Evolutionary conservation across 2,113 vertebrate genomes (phyloP), one percentile per base, ranked within the genome.

Genomic region (Canis aureus): DNA sequence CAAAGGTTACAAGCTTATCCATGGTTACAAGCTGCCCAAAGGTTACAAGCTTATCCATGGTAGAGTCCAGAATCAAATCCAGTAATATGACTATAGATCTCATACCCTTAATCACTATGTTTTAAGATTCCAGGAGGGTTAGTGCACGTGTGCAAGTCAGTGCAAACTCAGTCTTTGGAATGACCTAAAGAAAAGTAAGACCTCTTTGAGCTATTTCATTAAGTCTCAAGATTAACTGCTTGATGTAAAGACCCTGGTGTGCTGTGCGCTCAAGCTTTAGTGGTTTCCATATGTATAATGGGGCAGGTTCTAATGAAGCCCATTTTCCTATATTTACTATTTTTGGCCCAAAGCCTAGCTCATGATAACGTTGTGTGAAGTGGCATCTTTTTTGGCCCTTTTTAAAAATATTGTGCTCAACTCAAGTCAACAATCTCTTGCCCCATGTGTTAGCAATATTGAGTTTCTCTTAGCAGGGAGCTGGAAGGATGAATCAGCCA

Each of bases 271-370:
- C 9, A 20, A 20, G 8, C 25, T 29, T 15, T 64, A 53, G 53
- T 1, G 15, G 11, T 38, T 92, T 38, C 35, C 1, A 29, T 17
- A 27, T 27, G 35, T 35, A 51, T 5, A 16, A 3, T 3, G 8
- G 22, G 9, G 23, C 13, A 8, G 43, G 3, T n/a, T 69, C 19
- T 29, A 49, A 57, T 6, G 22, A 94, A 93, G 49, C 5, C 5
- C 71, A 9, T 38, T 86, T 22, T 66, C 16, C 15, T 29, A 1
- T 38, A 4, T 19, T 57, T 89, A 17, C 83, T 81, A 91, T 57
- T 96, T 97, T 91, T 81, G 43, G n/a, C 57, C 3, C 38, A 55
- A n/a, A 95, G 60, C 16, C 73, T 69, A 92, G 86, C 23, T 93
- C 59, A 20, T 71, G 3, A 43, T 11, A 80, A 35, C 66, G 73